Conservation (phyloP, 2,888 invertebrate species). For the Bruchidius siliquastri region DNA sequence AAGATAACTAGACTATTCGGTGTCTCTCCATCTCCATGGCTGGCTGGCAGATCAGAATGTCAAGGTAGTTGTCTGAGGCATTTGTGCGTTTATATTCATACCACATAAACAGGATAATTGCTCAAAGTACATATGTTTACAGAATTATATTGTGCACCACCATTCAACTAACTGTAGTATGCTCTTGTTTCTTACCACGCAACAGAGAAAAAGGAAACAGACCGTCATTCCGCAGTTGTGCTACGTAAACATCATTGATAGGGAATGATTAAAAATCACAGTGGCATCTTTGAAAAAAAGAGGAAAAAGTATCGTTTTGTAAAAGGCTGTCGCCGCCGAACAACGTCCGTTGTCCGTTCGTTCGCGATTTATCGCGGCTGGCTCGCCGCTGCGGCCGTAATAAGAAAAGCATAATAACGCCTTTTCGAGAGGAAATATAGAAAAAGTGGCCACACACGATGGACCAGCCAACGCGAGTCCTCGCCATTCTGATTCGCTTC, state of each 20-base stretch:
- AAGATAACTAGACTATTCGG: too few species aligned
- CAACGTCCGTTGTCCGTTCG: not conserved
- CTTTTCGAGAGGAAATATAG: conserved; percentile 26
- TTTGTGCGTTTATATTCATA: too few species aligned
- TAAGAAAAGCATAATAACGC: conserved; percentile 30
- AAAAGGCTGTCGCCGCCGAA: not conserved
- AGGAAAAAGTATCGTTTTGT: not conserved
- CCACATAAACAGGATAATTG: too few species aligned
- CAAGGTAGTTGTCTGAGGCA: too few species aligned
- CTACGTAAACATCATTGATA: not conserved
- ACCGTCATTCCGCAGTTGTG: not conserved
- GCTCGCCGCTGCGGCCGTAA: conserved; percentile 6
- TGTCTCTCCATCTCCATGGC: too few species aligned
- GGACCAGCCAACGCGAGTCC: not conserved
- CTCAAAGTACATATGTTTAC: too few species aligned
- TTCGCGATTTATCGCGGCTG: not conserved
- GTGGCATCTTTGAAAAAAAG: not conserved
- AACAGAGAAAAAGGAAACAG: not conserved
- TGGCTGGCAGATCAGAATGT: too few species aligned
- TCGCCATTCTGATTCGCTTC: too few species aligned
- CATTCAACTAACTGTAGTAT: not conserved
- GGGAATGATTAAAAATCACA: not conserved
- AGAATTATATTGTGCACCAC: too few species aligned
- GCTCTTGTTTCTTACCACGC: not conserved
- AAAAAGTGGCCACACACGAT: conserved; percentile 33